Evolutionary conservation across 2,888 invertebrate species (phyloP), one percentile per base, ranked within the genome.

Genomic region (Marasmarcha lunaedactyla): DNA sequence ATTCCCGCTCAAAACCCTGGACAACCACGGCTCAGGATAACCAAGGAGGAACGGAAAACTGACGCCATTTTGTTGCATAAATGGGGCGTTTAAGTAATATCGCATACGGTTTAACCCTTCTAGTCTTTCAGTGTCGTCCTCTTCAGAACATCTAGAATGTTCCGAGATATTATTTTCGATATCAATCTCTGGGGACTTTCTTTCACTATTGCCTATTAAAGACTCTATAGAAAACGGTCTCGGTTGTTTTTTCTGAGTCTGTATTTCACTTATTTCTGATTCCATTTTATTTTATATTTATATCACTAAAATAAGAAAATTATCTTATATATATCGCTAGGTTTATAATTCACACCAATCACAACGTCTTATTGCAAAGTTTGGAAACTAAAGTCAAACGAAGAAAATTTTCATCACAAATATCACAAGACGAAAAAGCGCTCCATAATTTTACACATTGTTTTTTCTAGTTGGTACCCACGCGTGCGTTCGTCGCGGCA

Each of bases 161-260:
- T 79, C 78, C 1, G 76, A 73, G 11, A 71, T 46, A 46, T 73
- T 77, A 39, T 76, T 79, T 41, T 81, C 81, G 51, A 81, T 77
- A 43, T 81, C 81, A 27, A 83, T 81, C 44, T 79, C 81, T 1
- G 83, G 83, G 33, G 78, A 78, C 64, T 79, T 79, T 47, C 81
- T 56, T 9, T 71, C 67, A n/a, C 52, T 52, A 15, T 45, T 56
- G 0, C 84, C 84, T 14, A 88, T 88, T 15, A 88, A 54, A 1
- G 88, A 88, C 61, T 88, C 88, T 35, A 88, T 88, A 1, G 88
- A 86, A 60, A 88, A 88, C 1, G 88, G 86, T 50, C 85, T 86
- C 2, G 88, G 88, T 38, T 79, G 76, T 52, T 67, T 78, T 42
- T 74, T 74, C 43, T 69, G 64, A 0, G 68, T 70, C 49, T 70